Conservation (phyloP, 2,888 invertebrate genomes). For the Malacosoma neustria region DNA sequence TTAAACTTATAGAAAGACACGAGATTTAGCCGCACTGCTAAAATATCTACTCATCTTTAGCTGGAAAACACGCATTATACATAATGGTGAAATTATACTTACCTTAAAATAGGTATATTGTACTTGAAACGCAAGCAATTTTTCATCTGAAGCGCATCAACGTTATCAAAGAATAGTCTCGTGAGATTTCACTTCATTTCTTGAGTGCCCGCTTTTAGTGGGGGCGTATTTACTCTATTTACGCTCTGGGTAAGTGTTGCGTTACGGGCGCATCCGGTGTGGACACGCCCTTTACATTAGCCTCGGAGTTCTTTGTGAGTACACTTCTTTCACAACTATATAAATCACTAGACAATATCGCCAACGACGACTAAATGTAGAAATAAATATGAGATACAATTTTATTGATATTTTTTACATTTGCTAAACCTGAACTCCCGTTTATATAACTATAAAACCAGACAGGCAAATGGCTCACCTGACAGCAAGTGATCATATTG, state of each 20-base stretch:
- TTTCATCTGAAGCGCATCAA: background rate
- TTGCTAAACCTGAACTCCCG: too few relatives aligned
- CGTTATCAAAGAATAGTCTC: background rate
- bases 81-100: too few relatives aligned
- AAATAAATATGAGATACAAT: too few relatives aligned
- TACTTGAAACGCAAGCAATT: background rate
- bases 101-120: background rate
- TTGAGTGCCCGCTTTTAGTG: slow-evolving; percentile 28
- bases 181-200: slow-evolving; percentile 16
- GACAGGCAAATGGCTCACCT: too few relatives aligned
- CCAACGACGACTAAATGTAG: too few relatives aligned
- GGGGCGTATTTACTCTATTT: slow-evolving; percentile 20
- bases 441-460: too few relatives aligned
- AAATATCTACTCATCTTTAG: too few relatives aligned
- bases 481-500: too few relatives aligned
- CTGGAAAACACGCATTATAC: too few relatives aligned
- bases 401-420: too few relatives aligned
- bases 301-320: slow-evolving; percentile 2
- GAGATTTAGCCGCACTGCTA: too few relatives aligned
- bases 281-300: slow-evolving; percentile 38
- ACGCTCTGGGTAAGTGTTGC: slow-evolving; percentile 23
- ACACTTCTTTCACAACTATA: background rate
- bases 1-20: too few relatives aligned
- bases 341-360: background rate
- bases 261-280: slow-evolving; percentile 27